Evolutionary conservation across 2,888 invertebrate genomes (phyloP), one percentile per base, ranked within the genome.

Genomic region (Zhuqinia jingwanae): DNA sequence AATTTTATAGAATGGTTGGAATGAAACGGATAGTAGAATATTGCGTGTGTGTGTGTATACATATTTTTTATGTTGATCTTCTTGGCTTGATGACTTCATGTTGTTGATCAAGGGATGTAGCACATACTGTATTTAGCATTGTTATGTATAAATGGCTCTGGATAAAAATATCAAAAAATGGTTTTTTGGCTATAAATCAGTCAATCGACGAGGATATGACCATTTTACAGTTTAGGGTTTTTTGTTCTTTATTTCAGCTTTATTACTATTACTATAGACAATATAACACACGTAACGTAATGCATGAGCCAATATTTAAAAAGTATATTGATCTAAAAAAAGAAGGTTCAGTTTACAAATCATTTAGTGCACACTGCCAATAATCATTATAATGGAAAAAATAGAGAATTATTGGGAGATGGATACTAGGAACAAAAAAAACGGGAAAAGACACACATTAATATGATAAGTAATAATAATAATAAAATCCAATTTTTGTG

Each of bases 261-360:
- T 53, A 30, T 53, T 75, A 50, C 75, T 27, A n/a, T n/a, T n/a
- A n/a, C n/a, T n/a, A n/a, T n/a, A 75, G 27, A 75, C 50, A 75
- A 75, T 50, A 13, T 11, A 22, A 25, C 17, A 22, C 60, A 36
- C 22, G 36, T 36, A 63, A 78, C 60, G 63, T 47, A 60, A 65
- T 63, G 78, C 78, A 78, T 78, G 78, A 78, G 65, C 63, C 60
- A 50, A 42, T 47, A 47, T 63, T 78, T 47, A 60, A 75, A 75
- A 73, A 10, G 13, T 36, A 36, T 36, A 36, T 8, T 36, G 36
- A 36, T n/a, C n/a, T n/a, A n/a, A 56, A 27, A 15, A 45, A 22
- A 53, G 56, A 82, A 82, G 82, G 82, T 82, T 82, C 63, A 84
- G 84, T 84, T 84, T 84, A 84, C 84, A 84, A 84, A 84, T 84